These are phyloP conservation scores for Leptopilina clavipes DNA, from an alignment of 1,140 invertebrate species.

Conservation along the genomic window DNA sequence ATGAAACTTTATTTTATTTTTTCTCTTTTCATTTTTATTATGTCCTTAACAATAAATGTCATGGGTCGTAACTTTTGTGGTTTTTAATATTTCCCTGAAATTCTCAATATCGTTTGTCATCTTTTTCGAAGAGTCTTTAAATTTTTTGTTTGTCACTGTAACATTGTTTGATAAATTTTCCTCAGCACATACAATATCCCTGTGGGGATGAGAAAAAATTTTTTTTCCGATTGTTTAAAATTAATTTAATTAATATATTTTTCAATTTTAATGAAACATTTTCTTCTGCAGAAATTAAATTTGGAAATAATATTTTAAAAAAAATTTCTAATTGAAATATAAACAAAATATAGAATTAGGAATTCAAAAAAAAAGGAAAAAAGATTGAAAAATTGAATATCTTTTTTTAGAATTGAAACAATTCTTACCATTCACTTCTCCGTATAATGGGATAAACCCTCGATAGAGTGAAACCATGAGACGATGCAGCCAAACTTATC, in stretches of 20 bases:
- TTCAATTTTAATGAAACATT: too few relatives aligned
- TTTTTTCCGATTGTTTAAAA: not conserved
- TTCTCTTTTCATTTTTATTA: not conserved
- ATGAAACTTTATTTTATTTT: not conserved
- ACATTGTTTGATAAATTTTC: not conserved
- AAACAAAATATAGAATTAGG: too few relatives aligned
- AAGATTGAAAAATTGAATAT: not conserved
- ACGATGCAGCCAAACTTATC: constrained; percentile 73
- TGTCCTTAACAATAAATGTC: not conserved
- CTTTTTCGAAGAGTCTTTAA: not conserved
- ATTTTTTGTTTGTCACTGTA: not conserved
- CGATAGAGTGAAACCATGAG: constrained; percentile 76
- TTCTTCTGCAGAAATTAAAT: not conserved
- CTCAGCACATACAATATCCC: constrained; percentile 2
- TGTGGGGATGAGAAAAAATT: not conserved
- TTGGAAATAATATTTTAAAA: too few relatives aligned
- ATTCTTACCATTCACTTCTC: constrained; percentile 48
- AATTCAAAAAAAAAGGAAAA: not conserved
- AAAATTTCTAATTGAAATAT: too few relatives aligned
- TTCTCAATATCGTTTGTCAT: constrained; percentile 4
- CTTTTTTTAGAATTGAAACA: not conserved
- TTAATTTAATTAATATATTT: not conserved
- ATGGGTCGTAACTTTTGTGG: not conserved
- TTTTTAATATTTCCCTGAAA: constrained; percentile 7
- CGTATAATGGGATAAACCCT: constrained; percentile 61